Base-by-base conservation (phyloP, 2,113 vertebrate species). In the Prochilodus magdalenae region DNA sequence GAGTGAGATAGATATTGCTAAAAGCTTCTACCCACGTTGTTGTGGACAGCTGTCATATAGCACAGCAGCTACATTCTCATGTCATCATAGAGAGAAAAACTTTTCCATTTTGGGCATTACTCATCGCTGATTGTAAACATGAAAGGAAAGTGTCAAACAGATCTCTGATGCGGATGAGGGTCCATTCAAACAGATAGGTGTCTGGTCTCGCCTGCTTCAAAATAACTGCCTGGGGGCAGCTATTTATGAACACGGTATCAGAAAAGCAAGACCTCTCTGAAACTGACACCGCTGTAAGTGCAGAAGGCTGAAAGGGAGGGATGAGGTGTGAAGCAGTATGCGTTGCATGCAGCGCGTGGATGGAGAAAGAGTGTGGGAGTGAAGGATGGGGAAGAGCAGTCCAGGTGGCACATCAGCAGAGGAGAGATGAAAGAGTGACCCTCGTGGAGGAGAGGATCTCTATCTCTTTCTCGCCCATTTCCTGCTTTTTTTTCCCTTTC, bases 391-490 rank as follows among this genome's bases (percentile, higher is more conserved):
- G 63, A 70, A 62, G 62, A 75, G 62, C 74, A 53, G 77, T 62
- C 77, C 72, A 79, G 73, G 66, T 62, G 77, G 51, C 62, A 62
- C 83, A 75, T 69, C 72, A 70, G 71, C 66, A 70, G 73, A 80
- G 40, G 27, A 74, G 63, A 63, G 72, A 84, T 84, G 66, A 84
- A 75, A 80, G 77, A 51, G 20, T 66, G 47, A 77, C 67, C 82
- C 76, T 62, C 65, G 44, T 78, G 57, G 82, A 73, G 70, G 60
- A 79, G 72, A 84, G 62, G 69, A 75, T 75, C 63, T 70, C 60
- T 59, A 78, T 83, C 27, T 53, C 13, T 60, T 60, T 73, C 69
- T 30, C 22, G 27, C 78, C 78, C 67, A 72, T 80, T 72, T 60
- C 24, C 36, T 73, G 33, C 57, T 73, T 73, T 51, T 51, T 51